These are phyloP conservation scores for Steromphala cineraria DNA, from an alignment of 2,888 invertebrate genomes.

Conservation along the genomic window DNA sequence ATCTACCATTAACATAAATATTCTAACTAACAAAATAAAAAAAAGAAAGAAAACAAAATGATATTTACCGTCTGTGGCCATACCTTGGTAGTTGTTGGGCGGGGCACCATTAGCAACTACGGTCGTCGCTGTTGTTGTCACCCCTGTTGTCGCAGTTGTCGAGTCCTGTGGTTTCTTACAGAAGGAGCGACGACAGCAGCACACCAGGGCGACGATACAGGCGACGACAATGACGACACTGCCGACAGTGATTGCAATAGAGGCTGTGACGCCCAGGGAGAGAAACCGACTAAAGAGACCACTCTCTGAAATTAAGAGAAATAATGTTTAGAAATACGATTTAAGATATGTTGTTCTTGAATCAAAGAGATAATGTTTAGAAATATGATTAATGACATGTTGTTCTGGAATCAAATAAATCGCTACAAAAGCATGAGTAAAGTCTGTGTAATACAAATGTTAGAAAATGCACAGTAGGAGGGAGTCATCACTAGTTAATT, in stretches of 20 bases:
- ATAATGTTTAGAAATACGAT: too few relatives aligned
- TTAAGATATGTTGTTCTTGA: too few relatives aligned
- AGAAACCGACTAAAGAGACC: conserved; percentile 48
- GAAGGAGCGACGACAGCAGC: conserved; percentile 65
- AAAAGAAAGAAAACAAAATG: neutral
- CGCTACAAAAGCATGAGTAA: too few relatives aligned
- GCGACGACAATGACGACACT: conserved; percentile 70
- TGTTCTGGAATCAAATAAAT: too few relatives aligned
- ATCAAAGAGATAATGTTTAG: too few relatives aligned
- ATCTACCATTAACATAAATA: too few relatives aligned
- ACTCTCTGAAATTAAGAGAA: conserved; percentile 12
- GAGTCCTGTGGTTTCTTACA: conserved; percentile 60
- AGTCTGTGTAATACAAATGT: too few relatives aligned
- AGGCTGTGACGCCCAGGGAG: conserved; percentile 72
- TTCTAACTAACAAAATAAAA: too few relatives aligned
- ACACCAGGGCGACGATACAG: conserved; percentile 68
- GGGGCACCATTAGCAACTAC: conserved; percentile 53
- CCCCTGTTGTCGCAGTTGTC: conserved; percentile 37
- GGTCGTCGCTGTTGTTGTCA: conserved; percentile 47
- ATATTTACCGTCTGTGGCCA: conserved; percentile 16
- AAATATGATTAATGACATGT: too few relatives aligned
- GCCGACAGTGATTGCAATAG: conserved; percentile 72
- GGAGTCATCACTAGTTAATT: too few relatives aligned
- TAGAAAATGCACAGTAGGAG: too few relatives aligned
- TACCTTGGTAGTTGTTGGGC: conserved; percentile 17